Conservation (phyloP, 2,888 invertebrate genomes). For the Cinara cedri region DNA sequence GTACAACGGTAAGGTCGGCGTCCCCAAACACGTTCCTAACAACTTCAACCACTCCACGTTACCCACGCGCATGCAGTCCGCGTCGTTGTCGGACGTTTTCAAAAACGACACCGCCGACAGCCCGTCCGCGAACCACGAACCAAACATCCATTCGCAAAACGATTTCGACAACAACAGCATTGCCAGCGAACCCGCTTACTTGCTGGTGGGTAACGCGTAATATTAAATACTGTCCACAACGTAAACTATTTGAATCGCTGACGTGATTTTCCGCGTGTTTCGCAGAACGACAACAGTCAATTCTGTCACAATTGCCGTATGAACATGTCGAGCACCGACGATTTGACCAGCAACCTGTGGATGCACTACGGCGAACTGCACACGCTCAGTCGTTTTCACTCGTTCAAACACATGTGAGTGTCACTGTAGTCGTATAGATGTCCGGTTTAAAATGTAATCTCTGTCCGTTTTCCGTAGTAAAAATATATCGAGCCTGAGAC, state of each 20-base stretch:
- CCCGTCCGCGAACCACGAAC: conserved; percentile 27
- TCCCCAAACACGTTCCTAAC: conserved; percentile 56
- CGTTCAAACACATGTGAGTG: conserved; percentile 58
- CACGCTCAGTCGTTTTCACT: conserved; percentile 53
- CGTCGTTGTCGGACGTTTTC: conserved; percentile 72
- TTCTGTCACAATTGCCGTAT: conserved; percentile 60
- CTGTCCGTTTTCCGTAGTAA: conserved; percentile 47
- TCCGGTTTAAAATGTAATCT: not conserved
- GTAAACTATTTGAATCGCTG: no score
- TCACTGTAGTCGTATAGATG: no score
- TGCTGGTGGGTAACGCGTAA: conserved; percentile 59
- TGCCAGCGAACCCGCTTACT: conserved; percentile 83
- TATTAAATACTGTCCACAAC: not conserved
- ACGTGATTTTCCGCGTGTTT: not conserved
- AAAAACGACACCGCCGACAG: conserved; percentile 55
- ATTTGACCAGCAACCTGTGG: conserved; percentile 47
- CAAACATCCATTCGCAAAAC: conserved; percentile 41
- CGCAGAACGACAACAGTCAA: conserved; percentile 58
- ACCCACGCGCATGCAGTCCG: conserved; percentile 73
- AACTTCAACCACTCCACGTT: conserved; percentile 60
- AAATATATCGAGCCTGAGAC: conserved; percentile 69
- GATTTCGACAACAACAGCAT: conserved; percentile 74
- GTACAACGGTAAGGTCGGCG: conserved; percentile 77
- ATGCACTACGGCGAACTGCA: conserved; percentile 54
- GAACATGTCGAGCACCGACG: conserved; percentile 55